Evolutionary conservation across 2,113 vertebrate genomes (phyloP).

Genomic region (Pitta sordida): DNA sequence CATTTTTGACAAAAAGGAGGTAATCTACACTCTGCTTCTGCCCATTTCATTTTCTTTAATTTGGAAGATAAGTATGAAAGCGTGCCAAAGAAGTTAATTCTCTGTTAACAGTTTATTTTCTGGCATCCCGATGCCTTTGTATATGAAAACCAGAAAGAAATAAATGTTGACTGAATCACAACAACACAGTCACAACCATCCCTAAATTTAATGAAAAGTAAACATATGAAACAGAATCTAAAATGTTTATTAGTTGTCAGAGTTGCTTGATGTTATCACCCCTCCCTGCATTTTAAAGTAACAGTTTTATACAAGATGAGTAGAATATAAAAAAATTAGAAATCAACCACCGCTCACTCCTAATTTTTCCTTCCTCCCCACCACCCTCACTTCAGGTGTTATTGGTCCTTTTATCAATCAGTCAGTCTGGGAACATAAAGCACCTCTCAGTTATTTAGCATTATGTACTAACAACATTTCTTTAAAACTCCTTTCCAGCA

Average conservation of each 20-base stretch:
- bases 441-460: background rate
- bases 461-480: background rate
- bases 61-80: conserved; percentile 81
- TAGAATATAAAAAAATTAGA: background rate
- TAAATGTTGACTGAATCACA: conserved; percentile 76
- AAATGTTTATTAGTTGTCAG: conserved; percentile 70
- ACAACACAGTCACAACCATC: conserved; percentile 37
- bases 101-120: conserved; percentile 83
- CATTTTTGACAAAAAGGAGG: conserved; percentile 87
- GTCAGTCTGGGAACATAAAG: background rate
- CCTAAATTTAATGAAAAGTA: conserved; percentile 78
- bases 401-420: conserved; percentile 3
- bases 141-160: conserved; percentile 78
- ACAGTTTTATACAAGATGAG: conserved; percentile 18
- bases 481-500: background rate
- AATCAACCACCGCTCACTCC: background rate
- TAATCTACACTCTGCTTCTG: conserved; percentile 84
- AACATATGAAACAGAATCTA: conserved; percentile 65
- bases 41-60: conserved; percentile 87
- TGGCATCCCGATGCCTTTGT: conserved; percentile 78
- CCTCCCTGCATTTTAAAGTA: conserved; percentile 42
- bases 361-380: background rate
- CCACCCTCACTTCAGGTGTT: background rate
- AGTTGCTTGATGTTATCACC: conserved; percentile 27
- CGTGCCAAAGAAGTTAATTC: conserved; percentile 85